Conservation (phyloP, 1,140 invertebrate genomes). For the Drosophila fuyamai region DNA sequence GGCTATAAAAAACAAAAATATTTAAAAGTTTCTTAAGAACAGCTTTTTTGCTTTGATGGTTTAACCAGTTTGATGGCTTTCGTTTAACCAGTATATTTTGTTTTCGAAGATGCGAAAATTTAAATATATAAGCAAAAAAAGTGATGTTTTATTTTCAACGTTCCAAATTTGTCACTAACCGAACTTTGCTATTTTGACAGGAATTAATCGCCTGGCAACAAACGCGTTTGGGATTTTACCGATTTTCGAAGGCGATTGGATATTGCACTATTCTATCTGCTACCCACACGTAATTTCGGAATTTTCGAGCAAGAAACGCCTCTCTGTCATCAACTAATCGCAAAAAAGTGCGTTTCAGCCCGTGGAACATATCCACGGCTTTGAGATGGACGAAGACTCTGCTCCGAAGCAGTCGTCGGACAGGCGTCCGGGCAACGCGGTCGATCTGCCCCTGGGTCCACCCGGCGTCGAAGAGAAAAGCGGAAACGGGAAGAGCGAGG, state of each 20-base stretch:
- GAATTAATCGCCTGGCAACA: no score
- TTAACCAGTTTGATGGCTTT: no score
- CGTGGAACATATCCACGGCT: conserved; percentile 31
- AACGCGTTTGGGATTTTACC: no score
- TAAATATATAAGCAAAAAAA: no score
- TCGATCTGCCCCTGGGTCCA: conserved; percentile 63
- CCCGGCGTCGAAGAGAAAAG: conserved; percentile 76
- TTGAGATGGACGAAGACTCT: conserved; percentile 69
- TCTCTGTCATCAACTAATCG: not conserved
- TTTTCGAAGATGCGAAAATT: no score
- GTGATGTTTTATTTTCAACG: no score
- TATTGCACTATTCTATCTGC: conserved; percentile 9
- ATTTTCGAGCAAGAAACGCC: conserved; percentile 19
- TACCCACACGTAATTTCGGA: conserved; percentile 39
- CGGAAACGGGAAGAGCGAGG: conserved; percentile 56
- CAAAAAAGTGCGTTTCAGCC: conserved; percentile 10
- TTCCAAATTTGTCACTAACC: no score
- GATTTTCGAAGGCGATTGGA: not conserved
- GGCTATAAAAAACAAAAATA: no score
- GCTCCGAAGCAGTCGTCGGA: conserved; percentile 57
- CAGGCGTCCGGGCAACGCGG: conserved; percentile 49
- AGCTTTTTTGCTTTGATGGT: no score
- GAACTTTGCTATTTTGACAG: no score
- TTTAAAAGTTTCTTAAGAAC: no score
- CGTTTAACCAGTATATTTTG: no score